Conservation (phyloP, 1,140 invertebrate genomes). For the Drosophila insularis region DNA sequence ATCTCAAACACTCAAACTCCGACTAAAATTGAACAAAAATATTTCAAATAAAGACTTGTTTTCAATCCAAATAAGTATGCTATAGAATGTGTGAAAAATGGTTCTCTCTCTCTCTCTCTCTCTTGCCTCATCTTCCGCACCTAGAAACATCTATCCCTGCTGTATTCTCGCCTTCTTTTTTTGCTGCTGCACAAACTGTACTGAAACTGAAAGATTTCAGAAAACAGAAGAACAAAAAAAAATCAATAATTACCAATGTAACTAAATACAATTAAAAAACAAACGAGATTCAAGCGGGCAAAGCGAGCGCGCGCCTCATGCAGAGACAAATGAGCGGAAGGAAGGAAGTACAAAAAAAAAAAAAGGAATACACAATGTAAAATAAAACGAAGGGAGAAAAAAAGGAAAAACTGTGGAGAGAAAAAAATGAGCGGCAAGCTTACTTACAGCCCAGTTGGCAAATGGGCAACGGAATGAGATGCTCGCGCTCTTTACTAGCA, state of each 20-base stretch:
- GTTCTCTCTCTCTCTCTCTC: not conserved
- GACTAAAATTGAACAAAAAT: no score
- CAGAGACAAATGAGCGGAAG: constrained; percentile 70
- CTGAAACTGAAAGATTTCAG: constrained; percentile 7
- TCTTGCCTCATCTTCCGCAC: not conserved
- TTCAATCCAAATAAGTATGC: not conserved
- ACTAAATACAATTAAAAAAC: constrained; percentile 77
- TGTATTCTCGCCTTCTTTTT: not conserved
- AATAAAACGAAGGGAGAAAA: constrained; percentile 27
- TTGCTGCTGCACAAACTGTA: constrained; percentile 21
- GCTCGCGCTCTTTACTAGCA: constrained; percentile 6
- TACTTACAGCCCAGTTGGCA: constrained; percentile 80
- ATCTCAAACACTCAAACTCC: no score
- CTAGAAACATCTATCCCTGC: not conserved
- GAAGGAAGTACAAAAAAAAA: constrained; percentile 48
- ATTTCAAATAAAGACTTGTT: no score
- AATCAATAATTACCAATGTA: constrained; percentile 78
- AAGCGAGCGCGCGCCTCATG: constrained; percentile 47
- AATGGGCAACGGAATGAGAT: constrained; percentile 57
- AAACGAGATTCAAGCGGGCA: constrained; percentile 45
- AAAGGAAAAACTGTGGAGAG: constrained; percentile 16
- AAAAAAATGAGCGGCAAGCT: constrained; percentile 59
- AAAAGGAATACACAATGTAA: constrained; percentile 26
- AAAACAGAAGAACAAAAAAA: constrained; percentile 25
- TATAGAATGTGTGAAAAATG: not conserved